Evolutionary conservation across 2,888 invertebrate genomes (phyloP).

Genomic region (Drosophila meridiana): DNA sequence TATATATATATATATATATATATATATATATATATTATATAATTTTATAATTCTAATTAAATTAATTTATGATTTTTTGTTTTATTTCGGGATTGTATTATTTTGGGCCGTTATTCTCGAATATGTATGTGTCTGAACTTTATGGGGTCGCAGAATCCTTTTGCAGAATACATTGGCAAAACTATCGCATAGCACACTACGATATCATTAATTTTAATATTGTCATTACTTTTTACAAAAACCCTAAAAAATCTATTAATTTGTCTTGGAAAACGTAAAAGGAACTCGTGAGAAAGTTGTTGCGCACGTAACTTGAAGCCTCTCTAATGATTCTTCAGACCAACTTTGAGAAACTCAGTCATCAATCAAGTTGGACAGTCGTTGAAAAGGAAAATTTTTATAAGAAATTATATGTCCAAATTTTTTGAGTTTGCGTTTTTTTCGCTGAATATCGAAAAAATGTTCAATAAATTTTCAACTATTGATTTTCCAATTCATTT

Average conservation of each 20-base stretch:
- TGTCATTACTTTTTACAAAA: constrained; percentile 72
- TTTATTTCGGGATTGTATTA: no score
- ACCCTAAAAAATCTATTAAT: constrained; percentile 15
- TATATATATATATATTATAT: no score
- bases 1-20: no score
- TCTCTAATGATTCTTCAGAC: constrained; percentile 56
- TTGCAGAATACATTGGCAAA: constrained; percentile 39
- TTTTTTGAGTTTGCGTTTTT: constrained; percentile 39
- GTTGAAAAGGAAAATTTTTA: constrained; percentile 68
- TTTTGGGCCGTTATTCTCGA: no score
- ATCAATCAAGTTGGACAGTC: constrained; percentile 70
- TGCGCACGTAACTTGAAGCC: constrained; percentile 63
- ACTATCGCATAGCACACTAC: constrained; percentile 58
- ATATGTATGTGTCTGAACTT: no score
- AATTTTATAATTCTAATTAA: no score
- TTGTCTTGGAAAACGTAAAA: constrained; percentile 30
- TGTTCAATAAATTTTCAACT: constrained; percentile 24
- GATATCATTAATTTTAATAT: constrained; percentile 83
- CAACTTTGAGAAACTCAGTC: constrained; percentile 45
- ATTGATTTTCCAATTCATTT: constrained; percentile 34
- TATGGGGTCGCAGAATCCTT: neutral
- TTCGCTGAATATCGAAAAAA: constrained; percentile 57
- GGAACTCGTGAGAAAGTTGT: constrained; percentile 69
- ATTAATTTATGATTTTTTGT: no score
- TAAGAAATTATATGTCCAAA: constrained; percentile 63